Evolutionary conservation across 2,797 vertebrate species (phyloP).

Genomic region (Artibeus lituratus): DNA sequence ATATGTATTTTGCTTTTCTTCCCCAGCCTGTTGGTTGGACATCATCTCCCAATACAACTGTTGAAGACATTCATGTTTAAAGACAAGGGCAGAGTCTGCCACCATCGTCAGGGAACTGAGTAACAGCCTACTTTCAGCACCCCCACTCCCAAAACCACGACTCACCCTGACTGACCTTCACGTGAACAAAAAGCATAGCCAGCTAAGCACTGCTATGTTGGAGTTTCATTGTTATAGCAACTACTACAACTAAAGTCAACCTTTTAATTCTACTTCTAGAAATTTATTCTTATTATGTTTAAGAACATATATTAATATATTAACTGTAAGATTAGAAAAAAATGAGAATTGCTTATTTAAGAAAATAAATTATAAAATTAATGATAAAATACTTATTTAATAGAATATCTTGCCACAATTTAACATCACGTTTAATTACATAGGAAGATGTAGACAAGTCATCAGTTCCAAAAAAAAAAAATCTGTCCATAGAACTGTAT

Average conservation of each 20-base stretch:
- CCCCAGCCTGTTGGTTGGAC: neutral
- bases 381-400: neutral
- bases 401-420: neutral
- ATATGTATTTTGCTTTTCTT: neutral
- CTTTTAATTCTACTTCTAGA: neutral
- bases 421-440: neutral
- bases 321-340: neutral
- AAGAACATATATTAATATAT: neutral
- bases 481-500: neutral
- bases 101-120: neutral
- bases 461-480: neutral
- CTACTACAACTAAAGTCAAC: neutral
- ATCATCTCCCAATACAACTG: neutral
- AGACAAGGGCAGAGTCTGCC: neutral
- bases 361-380: conserved; percentile 15
- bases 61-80: neutral
- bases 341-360: neutral
- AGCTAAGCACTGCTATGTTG: neutral
- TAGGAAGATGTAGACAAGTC: neutral
- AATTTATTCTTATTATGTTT: neutral
- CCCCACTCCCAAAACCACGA: neutral
- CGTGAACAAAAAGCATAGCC: neutral
- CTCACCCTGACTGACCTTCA: neutral
- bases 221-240: neutral
- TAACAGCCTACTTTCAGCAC: neutral